Evolutionary conservation across 2,888 invertebrate species (phyloP), one percentile per base, ranked within the genome.

Genomic region (Ectobius pallidus): DNA sequence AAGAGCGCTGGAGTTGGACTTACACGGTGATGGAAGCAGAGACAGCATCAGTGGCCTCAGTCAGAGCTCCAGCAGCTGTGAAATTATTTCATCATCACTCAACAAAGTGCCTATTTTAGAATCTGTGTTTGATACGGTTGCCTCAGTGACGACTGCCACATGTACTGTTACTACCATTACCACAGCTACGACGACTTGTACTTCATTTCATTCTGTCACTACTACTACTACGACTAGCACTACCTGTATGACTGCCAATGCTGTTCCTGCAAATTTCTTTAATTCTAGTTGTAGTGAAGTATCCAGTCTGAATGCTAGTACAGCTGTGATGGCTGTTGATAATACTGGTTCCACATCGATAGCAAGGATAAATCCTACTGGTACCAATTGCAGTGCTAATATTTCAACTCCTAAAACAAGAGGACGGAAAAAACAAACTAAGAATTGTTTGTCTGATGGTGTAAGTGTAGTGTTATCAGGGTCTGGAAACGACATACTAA

Each of bases 381-480:
- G n/a, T n/a, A n/a, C n/a, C n/a, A n/a, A n/a, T n/a, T n/a, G n/a
- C n/a, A n/a, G n/a, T n/a, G n/a, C n/a, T n/a, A n/a, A n/a, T n/a
- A n/a, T n/a, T n/a, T n/a, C n/a, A n/a, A n/a, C n/a, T n/a, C n/a
- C n/a, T n/a, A n/a, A n/a, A n/a, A n/a, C n/a, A 78, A 84, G 87
- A 44, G 87, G 88, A 32, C 82, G 88, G 20, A 88, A 88, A 80
- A 88, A 88, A 82, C 87, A 87, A 74, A 87, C 87, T 65, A 87
- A 86, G 77, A 83, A 83, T 20, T 20, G 62, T 14, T 34, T 52
- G 30, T 52, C 58, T 22, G 70, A 39, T 9, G 65, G 62, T 39
- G 34, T 65, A 20, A 25, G 49, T 4, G 44, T 34, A 7, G 18
- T 46, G 34, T 32, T 58, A n/a, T 32, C 52, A 16, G 34, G 69